Evolutionary conservation across 1,140 invertebrate species (phyloP), one percentile per base, ranked within the genome.

Genomic region (Heterodera carotae): DNA sequence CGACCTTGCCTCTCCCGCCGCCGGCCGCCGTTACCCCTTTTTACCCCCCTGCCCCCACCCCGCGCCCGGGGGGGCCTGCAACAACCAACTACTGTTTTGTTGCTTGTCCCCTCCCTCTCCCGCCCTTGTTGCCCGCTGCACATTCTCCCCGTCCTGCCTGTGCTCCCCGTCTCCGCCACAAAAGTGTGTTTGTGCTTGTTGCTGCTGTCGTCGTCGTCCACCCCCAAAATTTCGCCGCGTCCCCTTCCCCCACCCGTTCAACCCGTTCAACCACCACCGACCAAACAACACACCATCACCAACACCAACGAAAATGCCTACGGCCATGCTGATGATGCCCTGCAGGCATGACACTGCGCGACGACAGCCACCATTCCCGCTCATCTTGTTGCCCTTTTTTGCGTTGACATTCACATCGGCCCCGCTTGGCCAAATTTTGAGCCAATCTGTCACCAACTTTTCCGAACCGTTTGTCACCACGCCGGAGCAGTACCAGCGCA

Each of bases 361-460:
- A n/a, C 22, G 8, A 12, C 39, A 43, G 62, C 69, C 3, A n/a
- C 36, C 34, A 12, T 56, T 56, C 0, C 69, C 43, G 12, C 69
- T 71, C 8, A 12, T 39, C 29, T 1, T 71, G 27, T 31, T 71
- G 43, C 12, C 33, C 48, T 22, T 56, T n/a, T 43, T 25, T 2
- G 36, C 59, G 8, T 31, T 31, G 36, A 69, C 31, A 4, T 33
- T 48, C n/a, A 31, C n/a, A 18, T 18, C 36, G 7, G 6, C 62
- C 3, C 15, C 29, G 29, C 6, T 66, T 2, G 72, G 29, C 33
- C 76, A 78, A 80, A 80, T 78, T 36, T 22, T 68, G 39, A 31
- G 80, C 64, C 76, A 78, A 31, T 78, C 76, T 8, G 80, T 80
- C 33, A 70, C 76, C 34, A 53, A 70, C 71, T 71, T 71, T n/a